phyloP scores from a whole-genome alignment of 2,113 vertebrate species.

The Glaucidium brasilianum region DNA sequence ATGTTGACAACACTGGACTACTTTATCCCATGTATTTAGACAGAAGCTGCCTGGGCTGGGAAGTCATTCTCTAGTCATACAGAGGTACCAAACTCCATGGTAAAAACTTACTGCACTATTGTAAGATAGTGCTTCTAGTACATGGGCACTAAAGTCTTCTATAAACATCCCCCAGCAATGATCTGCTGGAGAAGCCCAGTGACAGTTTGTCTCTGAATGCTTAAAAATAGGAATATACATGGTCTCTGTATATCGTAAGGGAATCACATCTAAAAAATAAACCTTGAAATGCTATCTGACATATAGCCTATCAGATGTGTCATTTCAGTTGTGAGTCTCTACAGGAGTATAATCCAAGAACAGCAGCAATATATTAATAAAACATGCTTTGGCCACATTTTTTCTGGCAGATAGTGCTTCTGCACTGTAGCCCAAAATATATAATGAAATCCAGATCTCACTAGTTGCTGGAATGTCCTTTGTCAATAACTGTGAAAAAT shows the following conservation, averaged over 20 bases:
- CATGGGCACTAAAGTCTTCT: background rate
- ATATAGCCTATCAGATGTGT: background rate
- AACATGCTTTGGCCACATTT: background rate
- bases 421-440: slow-evolving; percentile 1
- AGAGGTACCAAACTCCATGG: background rate
- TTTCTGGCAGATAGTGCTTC: slow-evolving; percentile 40
- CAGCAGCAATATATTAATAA: slow-evolving; percentile 61
- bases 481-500: slow-evolving; percentile 46
- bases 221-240: background rate
- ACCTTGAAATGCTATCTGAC: background rate
- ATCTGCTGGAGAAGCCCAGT: background rate
- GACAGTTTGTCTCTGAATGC: background rate
- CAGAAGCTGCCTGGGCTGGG: background rate
- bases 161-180: background rate
- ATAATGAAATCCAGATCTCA: slow-evolving; percentile 56
- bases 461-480: slow-evolving; percentile 31
- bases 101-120: background rate
- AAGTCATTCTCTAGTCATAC: background rate
- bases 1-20: background rate
- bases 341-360: slow-evolving; percentile 50
- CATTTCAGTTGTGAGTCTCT: slow-evolving; percentile 28
- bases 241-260: background rate
- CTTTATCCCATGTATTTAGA: background rate
- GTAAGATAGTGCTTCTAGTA: background rate
- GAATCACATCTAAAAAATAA: background rate